Evolutionary conservation across 2,797 vertebrate species (phyloP), one percentile per base, ranked within the genome.

Genomic region (Salarias fasciatus): DNA sequence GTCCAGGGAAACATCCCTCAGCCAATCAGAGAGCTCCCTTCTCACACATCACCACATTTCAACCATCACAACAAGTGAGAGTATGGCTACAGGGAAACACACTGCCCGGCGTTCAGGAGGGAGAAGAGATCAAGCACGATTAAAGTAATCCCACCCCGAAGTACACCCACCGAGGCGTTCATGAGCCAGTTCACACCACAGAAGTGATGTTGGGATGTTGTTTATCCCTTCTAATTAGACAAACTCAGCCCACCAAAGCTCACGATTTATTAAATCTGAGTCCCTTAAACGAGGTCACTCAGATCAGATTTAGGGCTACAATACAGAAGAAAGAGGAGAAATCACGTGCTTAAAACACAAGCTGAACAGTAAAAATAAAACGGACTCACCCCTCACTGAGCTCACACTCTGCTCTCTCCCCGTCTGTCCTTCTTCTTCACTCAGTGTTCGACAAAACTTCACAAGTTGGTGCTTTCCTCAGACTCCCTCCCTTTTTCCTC

Each of bases 361-460:
- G 38, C 5, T 9, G 30, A 15, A 10, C 6, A 43, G 10, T 3
- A 35, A 53, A 49, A 79, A 70, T 70, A 9, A 49, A 77, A 72
- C 70, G 18, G 8, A 85, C 88, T 88, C 80, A 91, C 89, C 87
- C 46, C 53, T 78, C 57, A 82, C 69, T 89, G 72, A 46, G 78
- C 33, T 58, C 59, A 60, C 65, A 45, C 58, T 64, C 40, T 69
- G 24, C 54, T 10, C 67, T 81, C 65, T 63, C 43, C 51, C 38
- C 6, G 29, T 13, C 60, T 52, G 61, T 63, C 53, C 37, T 40
- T 71, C 72, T 48, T 67, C 68, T 78, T 69, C 49, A 47, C 59
- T 79, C 70, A 56, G 75, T 65, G 49, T 76, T 50, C 70, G 74
- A 69, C 67, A 72, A 80, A 88, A 89, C 84, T 89, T 88, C 71